Conservation (phyloP, 2,113 vertebrate genomes). For the Empidonax alnorum region DNA sequence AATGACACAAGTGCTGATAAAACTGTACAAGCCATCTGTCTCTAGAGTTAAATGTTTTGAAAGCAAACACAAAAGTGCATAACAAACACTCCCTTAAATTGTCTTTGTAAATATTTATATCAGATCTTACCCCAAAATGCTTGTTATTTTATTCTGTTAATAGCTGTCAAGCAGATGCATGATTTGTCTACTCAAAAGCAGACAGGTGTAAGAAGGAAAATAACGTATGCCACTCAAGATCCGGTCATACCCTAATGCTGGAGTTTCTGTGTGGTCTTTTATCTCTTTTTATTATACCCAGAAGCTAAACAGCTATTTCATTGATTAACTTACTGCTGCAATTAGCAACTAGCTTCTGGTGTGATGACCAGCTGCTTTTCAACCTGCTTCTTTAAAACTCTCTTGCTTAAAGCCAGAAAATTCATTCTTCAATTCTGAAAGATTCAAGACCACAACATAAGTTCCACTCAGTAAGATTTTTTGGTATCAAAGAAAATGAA, state of each 20-base stretch:
- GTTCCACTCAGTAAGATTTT: background rate
- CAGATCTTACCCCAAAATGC: conserved; percentile 5
- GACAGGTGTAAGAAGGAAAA: conserved; percentile 31
- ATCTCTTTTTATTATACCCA: conserved; percentile 51
- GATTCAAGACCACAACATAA: background rate
- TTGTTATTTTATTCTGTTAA: conserved; percentile 58
- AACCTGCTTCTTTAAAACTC: conserved; percentile 42
- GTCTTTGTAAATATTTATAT: conserved; percentile 70
- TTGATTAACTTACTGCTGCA: conserved; percentile 66
- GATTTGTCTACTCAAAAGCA: conserved; percentile 25
- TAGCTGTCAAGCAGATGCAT: conserved; percentile 43
- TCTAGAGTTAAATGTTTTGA: conserved; percentile 69
- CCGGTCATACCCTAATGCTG: background rate
- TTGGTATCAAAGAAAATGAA: background rate
- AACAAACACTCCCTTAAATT: conserved; percentile 49
- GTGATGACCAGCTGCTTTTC: conserved; percentile 56
- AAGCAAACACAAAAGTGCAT: conserved; percentile 59
- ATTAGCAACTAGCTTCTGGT: conserved; percentile 59
- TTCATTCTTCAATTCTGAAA: background rate
- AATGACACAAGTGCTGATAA: conserved; percentile 62
- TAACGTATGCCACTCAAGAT: background rate
- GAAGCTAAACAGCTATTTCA: conserved; percentile 58
- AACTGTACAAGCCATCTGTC: conserved; percentile 67
- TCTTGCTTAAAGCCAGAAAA: conserved; percentile 13
- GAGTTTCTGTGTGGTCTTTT: conserved; percentile 36